phyloP scores from a whole-genome alignment of 2,113 vertebrate species.

The Embiotoca jacksoni region DNA sequence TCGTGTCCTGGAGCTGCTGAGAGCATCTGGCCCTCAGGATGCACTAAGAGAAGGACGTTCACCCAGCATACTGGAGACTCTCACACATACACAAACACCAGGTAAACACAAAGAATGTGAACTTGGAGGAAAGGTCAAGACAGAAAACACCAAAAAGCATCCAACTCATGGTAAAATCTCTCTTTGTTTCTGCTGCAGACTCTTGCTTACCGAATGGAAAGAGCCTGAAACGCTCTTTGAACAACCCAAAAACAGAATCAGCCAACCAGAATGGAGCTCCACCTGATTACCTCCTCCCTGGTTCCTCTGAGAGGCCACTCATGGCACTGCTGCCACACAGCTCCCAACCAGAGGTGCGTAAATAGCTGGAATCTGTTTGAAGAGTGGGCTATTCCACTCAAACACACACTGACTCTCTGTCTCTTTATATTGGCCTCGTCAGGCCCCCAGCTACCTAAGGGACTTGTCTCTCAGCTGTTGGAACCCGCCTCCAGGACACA shows the following conservation, averaged over 20 bases:
- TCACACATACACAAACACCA: constrained; percentile 76
- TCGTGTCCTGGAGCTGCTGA: constrained; percentile 84
- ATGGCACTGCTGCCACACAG: constrained; percentile 82
- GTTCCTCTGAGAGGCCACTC: constrained; percentile 83
- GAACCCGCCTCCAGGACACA: constrained; percentile 88
- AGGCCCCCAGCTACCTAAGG: constrained; percentile 80
- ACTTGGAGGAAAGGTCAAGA: not conserved
- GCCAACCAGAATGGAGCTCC: constrained; percentile 73
- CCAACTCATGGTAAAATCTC: not conserved
- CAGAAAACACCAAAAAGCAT: not conserved
- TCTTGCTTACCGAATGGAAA: constrained; percentile 71
- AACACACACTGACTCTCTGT: not conserved
- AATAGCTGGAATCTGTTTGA: not conserved
- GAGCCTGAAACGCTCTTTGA: constrained; percentile 77
- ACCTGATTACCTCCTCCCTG: constrained; percentile 87
- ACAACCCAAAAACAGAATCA: constrained; percentile 80
- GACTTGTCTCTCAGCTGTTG: constrained; percentile 87
- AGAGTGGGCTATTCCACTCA: not conserved
- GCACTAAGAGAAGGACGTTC: constrained; percentile 84
- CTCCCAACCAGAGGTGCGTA: constrained; percentile 66
- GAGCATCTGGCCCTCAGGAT: constrained; percentile 80
- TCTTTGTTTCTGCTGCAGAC: constrained; percentile 47
- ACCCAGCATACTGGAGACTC: constrained; percentile 79
- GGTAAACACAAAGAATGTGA: constrained; percentile 58
- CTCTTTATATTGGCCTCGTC: constrained; percentile 17